These are phyloP conservation scores for Apteryx mantelli DNA, from an alignment of 2,113 vertebrate genomes.

Conservation along the genomic window DNA sequence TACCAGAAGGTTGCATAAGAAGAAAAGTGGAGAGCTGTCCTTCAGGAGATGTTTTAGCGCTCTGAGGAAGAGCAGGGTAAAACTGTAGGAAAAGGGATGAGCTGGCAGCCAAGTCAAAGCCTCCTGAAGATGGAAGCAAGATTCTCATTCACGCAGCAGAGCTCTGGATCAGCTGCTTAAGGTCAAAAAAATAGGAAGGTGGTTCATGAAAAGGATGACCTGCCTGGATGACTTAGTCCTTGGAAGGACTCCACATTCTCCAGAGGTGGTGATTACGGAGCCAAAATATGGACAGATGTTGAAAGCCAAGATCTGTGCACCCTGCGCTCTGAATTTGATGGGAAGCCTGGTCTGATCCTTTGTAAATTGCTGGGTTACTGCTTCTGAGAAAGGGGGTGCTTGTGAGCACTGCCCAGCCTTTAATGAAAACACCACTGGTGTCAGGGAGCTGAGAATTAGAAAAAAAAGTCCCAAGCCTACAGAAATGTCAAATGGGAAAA, in stretches of 20 bases:
- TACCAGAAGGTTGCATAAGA: not conserved
- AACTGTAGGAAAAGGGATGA: not conserved
- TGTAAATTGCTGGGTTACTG: not conserved
- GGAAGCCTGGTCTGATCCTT: not conserved
- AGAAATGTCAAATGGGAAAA: constrained; percentile 54
- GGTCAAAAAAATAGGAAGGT: not conserved
- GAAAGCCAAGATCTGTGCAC: not conserved
- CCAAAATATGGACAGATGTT: not conserved
- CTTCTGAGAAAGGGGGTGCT: not conserved
- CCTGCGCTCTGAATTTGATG: not conserved
- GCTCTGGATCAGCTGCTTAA: not conserved
- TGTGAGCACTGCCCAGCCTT: not conserved
- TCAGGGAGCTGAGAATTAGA: constrained; percentile 24
- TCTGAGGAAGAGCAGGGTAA: not conserved
- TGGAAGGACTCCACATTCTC: not conserved
- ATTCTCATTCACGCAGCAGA: not conserved
- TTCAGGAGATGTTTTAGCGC: not conserved
- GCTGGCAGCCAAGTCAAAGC: not conserved
- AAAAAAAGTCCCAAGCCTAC: not conserved
- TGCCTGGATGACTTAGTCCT: not conserved
- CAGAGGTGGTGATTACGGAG: not conserved
- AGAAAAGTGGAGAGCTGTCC: not conserved
- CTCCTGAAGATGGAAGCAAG: not conserved
- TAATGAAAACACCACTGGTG: not conserved
- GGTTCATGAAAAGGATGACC: not conserved